These are phyloP conservation scores for Tetramorium parvispinum DNA, from an alignment of 1,140 invertebrate species.

Conservation along the genomic window DNA sequence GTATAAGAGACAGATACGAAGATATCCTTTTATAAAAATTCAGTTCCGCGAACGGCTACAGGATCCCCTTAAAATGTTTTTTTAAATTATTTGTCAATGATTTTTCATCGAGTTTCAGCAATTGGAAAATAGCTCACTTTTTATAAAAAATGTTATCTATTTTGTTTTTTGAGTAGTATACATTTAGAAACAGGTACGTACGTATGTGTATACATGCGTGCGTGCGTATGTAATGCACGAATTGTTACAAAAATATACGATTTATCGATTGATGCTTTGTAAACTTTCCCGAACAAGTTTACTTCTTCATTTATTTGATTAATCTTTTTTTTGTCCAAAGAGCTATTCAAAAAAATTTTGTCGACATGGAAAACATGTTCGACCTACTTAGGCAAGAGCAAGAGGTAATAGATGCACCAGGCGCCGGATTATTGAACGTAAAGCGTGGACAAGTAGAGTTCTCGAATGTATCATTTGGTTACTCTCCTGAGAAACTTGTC, in stretches of 20 bases:
- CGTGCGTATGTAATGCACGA: neutral
- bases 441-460: constrained; percentile 94
- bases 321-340: constrained; percentile 85
- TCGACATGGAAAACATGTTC: constrained; percentile 99
- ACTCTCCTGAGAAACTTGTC: constrained; percentile 92
- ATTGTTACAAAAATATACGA: neutral
- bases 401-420: constrained; percentile 94
- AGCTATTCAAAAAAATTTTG: constrained; percentile 98
- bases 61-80: no score
- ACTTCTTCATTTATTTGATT: constrained; percentile 26
- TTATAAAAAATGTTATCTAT: no score
- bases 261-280: constrained; percentile 7
- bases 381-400: constrained; percentile 94
- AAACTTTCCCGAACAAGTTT: neutral
- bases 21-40: no score
- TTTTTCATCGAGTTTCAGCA: no score
- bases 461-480: constrained; percentile 95
- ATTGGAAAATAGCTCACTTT: no score
- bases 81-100: no score
- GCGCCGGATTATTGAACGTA: constrained; percentile 90
- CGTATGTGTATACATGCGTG: no score
- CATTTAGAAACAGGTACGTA: no score
- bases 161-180: no score
- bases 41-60: no score
- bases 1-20: no score